A percentile compares a stretch with the other conserved stretches of the same genome.
phyloP scores from a whole-genome alignment of 2,888 invertebrate genomes.

The Neoscelio sp. region DNA sequence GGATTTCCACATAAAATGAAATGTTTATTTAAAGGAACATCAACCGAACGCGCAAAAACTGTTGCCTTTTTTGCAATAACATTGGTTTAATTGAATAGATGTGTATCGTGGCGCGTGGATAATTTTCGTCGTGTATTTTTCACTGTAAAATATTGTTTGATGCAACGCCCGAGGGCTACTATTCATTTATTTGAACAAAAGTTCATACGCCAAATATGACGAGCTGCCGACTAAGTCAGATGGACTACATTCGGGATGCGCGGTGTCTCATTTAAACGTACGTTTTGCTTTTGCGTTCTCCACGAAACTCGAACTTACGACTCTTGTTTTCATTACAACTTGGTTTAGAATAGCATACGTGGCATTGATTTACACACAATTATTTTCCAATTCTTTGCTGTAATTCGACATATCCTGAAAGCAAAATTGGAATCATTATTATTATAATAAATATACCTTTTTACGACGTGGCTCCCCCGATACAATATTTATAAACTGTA shows the following conservation, averaged over 20 bases:
- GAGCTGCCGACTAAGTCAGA: conserved; percentile 25
- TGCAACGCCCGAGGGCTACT: conserved; percentile 27
- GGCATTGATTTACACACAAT: too few relatives aligned
- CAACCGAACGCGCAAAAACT: too few relatives aligned
- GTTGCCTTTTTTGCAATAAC: conserved; percentile 5
- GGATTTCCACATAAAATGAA: not conserved
- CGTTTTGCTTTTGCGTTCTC: conserved; percentile 23
- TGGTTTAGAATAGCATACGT: conserved; percentile 23
- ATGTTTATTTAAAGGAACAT: not conserved
- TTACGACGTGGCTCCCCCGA: too few relatives aligned
- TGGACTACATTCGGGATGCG: conserved; percentile 29
- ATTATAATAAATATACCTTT: too few relatives aligned
- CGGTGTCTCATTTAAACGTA: conserved; percentile 42
- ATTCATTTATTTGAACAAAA: conserved; percentile 53
- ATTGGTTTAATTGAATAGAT: conserved; percentile 11
- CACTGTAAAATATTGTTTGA: conserved; percentile 10
- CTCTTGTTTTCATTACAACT: not conserved
- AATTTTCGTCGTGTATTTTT: conserved; percentile 28
- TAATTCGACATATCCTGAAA: too few relatives aligned
- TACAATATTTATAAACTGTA: too few relatives aligned
- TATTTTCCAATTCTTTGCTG: too few relatives aligned
- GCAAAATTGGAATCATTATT: too few relatives aligned
- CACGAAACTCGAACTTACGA: not conserved
- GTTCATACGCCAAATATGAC: conserved; percentile 25
- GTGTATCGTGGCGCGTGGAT: not conserved